Evolutionary conservation across 2,888 invertebrate species (phyloP).

Genomic region (Spodoptera exigua): DNA sequence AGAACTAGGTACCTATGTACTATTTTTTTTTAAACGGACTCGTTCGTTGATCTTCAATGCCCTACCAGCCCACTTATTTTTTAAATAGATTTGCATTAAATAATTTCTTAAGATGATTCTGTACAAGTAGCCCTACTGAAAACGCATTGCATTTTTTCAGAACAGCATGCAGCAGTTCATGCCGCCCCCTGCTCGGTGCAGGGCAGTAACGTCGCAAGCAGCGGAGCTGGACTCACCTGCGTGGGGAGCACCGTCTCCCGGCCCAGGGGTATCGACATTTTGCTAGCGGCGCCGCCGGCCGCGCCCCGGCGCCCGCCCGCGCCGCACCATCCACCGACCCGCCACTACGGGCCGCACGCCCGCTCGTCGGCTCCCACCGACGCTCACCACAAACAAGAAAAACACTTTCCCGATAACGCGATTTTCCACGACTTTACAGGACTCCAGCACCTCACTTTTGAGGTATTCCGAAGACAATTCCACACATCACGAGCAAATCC

Average conservation of each 20-base stretch:
- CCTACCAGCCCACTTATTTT: too few species aligned
- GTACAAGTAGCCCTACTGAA: not conserved
- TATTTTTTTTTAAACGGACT: too few species aligned
- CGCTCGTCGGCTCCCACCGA: slow-evolving; percentile 69
- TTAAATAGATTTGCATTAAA: too few species aligned
- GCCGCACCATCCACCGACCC: slow-evolving; percentile 85
- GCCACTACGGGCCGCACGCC: slow-evolving; percentile 74
- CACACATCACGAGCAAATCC: slow-evolving; percentile 69
- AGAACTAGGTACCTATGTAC: too few species aligned
- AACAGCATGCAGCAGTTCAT: slow-evolving; percentile 2
- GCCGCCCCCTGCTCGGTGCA: not conserved
- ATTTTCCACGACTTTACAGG: slow-evolving; percentile 67
- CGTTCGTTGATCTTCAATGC: too few species aligned
- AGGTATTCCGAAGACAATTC: slow-evolving; percentile 52
- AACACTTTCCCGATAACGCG: slow-evolving; percentile 79
- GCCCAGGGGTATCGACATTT: slow-evolving; percentile 89
- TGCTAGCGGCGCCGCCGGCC: slow-evolving; percentile 88
- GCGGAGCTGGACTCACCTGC: slow-evolving; percentile 79
- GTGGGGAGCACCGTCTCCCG: slow-evolving; percentile 87
- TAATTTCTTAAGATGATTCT: too few species aligned
- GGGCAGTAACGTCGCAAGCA: slow-evolving; percentile 19
- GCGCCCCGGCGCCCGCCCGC: slow-evolving; percentile 87
- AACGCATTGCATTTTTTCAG: not conserved
- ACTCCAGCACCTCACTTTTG: slow-evolving; percentile 60
- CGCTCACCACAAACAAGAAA: slow-evolving; percentile 80